Evolutionary conservation across 1,140 invertebrate genomes (phyloP).

Genomic region (Propsilocerus akamusi): DNA sequence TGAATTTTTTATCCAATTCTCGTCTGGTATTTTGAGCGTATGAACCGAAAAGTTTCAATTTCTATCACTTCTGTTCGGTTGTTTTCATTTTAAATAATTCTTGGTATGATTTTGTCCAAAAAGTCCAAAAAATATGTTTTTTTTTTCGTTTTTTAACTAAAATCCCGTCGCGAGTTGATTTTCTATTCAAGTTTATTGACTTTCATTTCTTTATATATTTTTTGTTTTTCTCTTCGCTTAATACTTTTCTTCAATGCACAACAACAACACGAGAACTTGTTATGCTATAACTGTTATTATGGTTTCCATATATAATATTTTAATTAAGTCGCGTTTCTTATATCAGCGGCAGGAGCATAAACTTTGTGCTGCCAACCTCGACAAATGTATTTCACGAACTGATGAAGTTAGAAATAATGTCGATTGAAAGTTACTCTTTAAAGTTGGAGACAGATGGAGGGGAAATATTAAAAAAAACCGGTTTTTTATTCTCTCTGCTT

Average conservation of each 20-base stretch:
- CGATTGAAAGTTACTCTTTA: not conserved
- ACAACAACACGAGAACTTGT: not conserved
- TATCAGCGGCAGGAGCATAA: not conserved
- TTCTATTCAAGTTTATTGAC: constrained; percentile 4
- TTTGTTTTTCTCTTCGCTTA: too few species aligned
- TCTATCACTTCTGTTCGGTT: too few species aligned
- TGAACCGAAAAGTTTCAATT: too few species aligned
- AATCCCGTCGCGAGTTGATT: too few species aligned
- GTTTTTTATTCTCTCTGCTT: not conserved
- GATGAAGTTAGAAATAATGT: not conserved
- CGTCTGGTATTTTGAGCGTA: too few species aligned
- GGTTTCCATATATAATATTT: constrained; percentile 4
- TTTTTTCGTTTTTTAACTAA: too few species aligned
- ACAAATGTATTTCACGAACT: not conserved
- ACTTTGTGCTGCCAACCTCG: not conserved
- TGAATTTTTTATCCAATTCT: too few species aligned
- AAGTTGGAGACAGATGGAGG: not conserved
- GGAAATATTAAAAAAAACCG: not conserved
- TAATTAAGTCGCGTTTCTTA: not conserved
- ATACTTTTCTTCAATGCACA: too few species aligned
- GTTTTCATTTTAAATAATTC: too few species aligned
- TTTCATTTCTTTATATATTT: not conserved
- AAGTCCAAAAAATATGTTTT: too few species aligned
- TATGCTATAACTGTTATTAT: constrained; percentile 4
- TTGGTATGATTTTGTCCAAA: too few species aligned